Conservation (phyloP, 2,888 invertebrate genomes). For the Ophion costatus region DNA sequence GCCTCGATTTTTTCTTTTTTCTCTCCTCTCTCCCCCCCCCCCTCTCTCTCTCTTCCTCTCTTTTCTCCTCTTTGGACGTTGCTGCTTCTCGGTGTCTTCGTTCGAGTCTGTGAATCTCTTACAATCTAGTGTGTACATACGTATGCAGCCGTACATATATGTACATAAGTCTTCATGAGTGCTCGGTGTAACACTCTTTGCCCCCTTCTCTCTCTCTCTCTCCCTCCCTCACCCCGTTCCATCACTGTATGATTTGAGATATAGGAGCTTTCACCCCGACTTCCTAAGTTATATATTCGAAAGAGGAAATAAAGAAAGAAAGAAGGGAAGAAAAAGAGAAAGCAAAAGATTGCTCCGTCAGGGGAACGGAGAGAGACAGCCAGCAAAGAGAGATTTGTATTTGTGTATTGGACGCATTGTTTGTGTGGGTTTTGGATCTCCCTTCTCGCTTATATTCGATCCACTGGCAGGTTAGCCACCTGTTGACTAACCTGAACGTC, state of each 20-base stretch:
- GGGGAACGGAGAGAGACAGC: conserved; percentile 25
- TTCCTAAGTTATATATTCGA: conserved; percentile 67
- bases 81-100: conserved; percentile 44
- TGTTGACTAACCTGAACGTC: conserved; percentile 82
- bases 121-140: conserved; percentile 21
- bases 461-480: conserved; percentile 82
- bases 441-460: conserved; percentile 64
- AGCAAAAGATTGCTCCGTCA: conserved; percentile 56
- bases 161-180: background rate
- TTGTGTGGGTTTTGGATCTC: conserved; percentile 80
- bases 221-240: conserved; percentile 13
- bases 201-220: background rate
- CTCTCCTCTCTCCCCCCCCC: conserved; percentile 16
- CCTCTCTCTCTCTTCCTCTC: conserved; percentile 44
- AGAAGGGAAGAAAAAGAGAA: conserved; percentile 11
- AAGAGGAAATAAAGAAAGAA: conserved; percentile 34
- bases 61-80: conserved; percentile 28
- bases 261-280: conserved; percentile 76
- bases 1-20: conserved; percentile 52
- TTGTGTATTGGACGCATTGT: conserved; percentile 82
- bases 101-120: conserved; percentile 47
- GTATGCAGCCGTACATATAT: conserved; percentile 24
- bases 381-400: conserved; percentile 79
- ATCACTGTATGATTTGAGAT: conserved; percentile 79
- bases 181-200: conserved; percentile 47